Base-by-base conservation (phyloP, 2,113 vertebrate species). In the Grus americana region DNA sequence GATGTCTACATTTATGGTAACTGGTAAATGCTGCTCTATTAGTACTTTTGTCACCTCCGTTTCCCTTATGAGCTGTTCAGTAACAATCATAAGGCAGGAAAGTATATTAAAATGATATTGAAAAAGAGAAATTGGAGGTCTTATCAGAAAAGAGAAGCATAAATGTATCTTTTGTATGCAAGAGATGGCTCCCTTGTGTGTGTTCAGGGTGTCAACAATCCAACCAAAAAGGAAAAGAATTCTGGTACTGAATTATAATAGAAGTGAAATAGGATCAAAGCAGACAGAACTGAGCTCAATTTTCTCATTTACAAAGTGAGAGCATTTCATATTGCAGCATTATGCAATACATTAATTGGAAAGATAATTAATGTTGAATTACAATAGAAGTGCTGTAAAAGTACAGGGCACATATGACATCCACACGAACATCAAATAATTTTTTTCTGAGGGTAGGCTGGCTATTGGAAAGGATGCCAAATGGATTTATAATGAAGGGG, bases 401-500 rank as follows among this genome's bases (percentile, higher is more conserved):
- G 79, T 89, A 79, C 58, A 84, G 73, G 42, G 47, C 52, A 61
- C 50, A 68, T 81, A 71, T 47, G 84, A 86, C 74, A 95, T 92
- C 36, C 75, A 75, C 44, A 84, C 42, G 40, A 95, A 65, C 15
- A 74, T 79, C 5, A 88, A 86, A 67, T 82, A 62, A 11, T 81
- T 89, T 86, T 79, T 82, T 94, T 76, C 66, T 79, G 81, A 72
- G 49, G 11, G 22, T 50, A 88, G 76, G 15, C 49, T 86, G 61
- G 32, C 52, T 92, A 40, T 92, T 86, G 68, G 44, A 89, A 91
- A 73, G 46, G 24, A 32, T 96, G 72, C 73, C 71, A 95, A 96
- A 96, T 96, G 94, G 92, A 91, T 97, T 97, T 94, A 24, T 95
- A 94, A 93, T 96, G 73, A 95, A 89, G n/a, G 36, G 44, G 29